A percentile compares a stretch with the other conserved stretches of the same genome.
phyloP scores from a whole-genome alignment of 2,888 invertebrate genomes.

The Heliconius ismenius region DNA sequence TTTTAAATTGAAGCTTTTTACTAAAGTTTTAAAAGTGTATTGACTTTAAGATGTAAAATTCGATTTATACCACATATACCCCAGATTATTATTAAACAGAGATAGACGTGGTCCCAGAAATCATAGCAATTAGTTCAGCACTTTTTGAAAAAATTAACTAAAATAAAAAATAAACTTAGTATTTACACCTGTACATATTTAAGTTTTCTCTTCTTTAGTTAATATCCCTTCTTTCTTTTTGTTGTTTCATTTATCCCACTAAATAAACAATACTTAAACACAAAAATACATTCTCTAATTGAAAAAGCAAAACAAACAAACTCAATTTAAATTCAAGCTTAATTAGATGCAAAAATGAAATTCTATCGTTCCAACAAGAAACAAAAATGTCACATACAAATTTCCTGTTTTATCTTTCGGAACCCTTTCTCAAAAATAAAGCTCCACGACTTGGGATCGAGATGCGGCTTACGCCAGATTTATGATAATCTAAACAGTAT shows the following conservation, averaged over 20 bases:
- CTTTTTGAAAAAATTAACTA: not conserved
- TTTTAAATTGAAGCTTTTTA: not conserved
- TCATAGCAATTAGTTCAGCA: not conserved
- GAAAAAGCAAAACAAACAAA: constrained; percentile 12
- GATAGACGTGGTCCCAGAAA: not conserved
- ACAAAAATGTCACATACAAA: constrained; percentile 32
- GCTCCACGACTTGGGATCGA: constrained; percentile 25
- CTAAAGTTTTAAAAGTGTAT: not conserved
- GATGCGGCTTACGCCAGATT: constrained; percentile 33
- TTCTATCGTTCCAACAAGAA: constrained; percentile 24
- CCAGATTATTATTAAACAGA: no score
- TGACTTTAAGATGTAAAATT: no score
- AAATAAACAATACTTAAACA: not conserved
- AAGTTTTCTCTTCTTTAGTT: not conserved
- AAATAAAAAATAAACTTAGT: not conserved
- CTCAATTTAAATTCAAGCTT: constrained; percentile 9
- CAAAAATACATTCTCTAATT: not conserved
- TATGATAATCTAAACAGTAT: constrained; percentile 38
- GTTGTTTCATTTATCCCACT: not conserved
- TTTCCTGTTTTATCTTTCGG: constrained; percentile 21
- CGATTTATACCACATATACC: no score
- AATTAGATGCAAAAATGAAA: constrained; percentile 27
- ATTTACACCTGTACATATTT: not conserved
- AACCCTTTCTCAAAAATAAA: constrained; percentile 35
- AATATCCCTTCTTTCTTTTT: not conserved